Conservation (phyloP, 2,888 invertebrate species). For the Drosophila affinis region DNA sequence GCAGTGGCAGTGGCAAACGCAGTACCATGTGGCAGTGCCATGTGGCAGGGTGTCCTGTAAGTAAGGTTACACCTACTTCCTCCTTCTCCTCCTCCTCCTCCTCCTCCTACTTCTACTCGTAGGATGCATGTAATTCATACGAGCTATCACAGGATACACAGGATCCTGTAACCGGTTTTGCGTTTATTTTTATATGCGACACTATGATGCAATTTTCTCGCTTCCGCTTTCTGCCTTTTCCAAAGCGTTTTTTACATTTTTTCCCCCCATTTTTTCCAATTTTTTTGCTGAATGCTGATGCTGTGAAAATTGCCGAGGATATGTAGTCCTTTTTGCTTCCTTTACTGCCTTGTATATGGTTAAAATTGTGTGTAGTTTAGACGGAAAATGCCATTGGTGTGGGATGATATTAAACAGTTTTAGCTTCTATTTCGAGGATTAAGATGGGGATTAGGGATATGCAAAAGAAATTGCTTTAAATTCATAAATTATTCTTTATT, state of each 20-base stretch:
- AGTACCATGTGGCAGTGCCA: not conserved
- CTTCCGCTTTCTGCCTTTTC: slow-evolving; percentile 61
- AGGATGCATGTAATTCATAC: slow-evolving; percentile 73
- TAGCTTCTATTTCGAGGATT: not conserved
- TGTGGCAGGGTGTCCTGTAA: slow-evolving; percentile 45
- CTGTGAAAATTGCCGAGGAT: slow-evolving; percentile 68
- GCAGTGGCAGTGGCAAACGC: not conserved
- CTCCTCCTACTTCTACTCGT: slow-evolving; percentile 53
- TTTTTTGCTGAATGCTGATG: slow-evolving; percentile 48
- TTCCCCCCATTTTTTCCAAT: slow-evolving; percentile 1
- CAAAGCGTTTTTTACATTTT: slow-evolving; percentile 24
- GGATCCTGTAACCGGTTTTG: slow-evolving; percentile 65
- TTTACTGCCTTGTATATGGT: slow-evolving; percentile 10
- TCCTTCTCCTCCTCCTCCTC: too few relatives aligned
- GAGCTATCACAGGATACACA: slow-evolving; percentile 52
- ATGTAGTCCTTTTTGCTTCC: slow-evolving; percentile 43
- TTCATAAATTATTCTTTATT: not conserved
- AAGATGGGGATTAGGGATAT: not conserved
- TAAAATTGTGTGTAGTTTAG: slow-evolving; percentile 9
- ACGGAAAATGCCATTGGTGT: slow-evolving; percentile 10
- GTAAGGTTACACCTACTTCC: slow-evolving; percentile 10
- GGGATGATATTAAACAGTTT: slow-evolving; percentile 34
- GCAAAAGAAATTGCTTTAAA: too few relatives aligned
- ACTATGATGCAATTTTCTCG: slow-evolving; percentile 78
- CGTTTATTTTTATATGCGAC: slow-evolving; percentile 78